Base-by-base conservation (phyloP, 2,113 vertebrate genomes). In the Nycticorax nycticorax region DNA sequence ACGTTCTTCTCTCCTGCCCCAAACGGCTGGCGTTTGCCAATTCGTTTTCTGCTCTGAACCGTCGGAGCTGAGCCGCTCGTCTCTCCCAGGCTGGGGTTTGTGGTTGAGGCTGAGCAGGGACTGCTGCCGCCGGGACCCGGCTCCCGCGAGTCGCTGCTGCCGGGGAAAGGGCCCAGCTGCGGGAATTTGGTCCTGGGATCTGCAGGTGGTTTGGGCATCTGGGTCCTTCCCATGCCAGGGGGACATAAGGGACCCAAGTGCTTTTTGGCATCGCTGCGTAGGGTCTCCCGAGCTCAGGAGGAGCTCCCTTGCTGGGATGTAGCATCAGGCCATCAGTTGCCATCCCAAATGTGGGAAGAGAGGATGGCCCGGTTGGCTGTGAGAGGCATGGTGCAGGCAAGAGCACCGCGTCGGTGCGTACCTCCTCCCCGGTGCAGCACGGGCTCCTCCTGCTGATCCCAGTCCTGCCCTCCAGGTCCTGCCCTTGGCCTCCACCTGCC, bases 201-300 rank as follows among this genome's bases (percentile, higher is more conserved):
- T 81, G 28, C 32, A 23, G 22, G 43, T 32, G 33, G 13, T 75
- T 90, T 94, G 59, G 19, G 8, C 56, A 67, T 28, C 32, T 33
- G 32, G 5, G 12, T 77, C 57, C 43, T 83, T 84, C 33, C 43
- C n/a, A 6, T 47, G 68, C 14, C 39, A 41, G 41, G 24, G 53
- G 16, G 3, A 21, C 24, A 1, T 28, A 1, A 22, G 66, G 69
- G 59, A 78, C 47, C 18, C 0, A 0, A 14, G 22, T 43, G 30
- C 21, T 4, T 88, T 85, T 89, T 0, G 0, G 21, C 23, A 9
- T 50, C 3, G 2, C 20, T 18, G 66, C 4, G 0, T 14, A 8
- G 50, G 69, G 5, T 81, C 66, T 67, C 43, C 66, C 6, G 9
- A 35, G 35, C 53, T 39, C 3, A 1, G 64, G 56, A 67, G 57